Base-by-base conservation (phyloP, 2,113 vertebrate genomes). In the Sarotherodon lohbergeri region DNA sequence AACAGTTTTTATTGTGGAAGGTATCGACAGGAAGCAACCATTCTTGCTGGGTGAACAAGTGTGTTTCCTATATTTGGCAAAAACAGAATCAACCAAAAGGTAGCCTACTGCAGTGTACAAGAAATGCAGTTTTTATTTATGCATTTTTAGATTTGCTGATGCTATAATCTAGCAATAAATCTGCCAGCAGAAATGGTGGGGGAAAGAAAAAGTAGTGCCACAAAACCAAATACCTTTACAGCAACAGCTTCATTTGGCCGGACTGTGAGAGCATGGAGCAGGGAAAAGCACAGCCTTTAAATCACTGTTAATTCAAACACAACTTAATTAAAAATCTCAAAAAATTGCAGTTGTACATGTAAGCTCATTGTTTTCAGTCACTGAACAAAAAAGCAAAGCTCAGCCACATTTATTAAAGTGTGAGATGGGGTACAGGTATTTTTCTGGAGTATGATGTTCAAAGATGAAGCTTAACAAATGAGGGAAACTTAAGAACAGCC, bases 81-180 rank as follows among this genome's bases (percentile, higher is more conserved):
- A 50, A 48, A 32, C 43, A 22, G 61, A 66, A 39, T 68, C 19
- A 68, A 68, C 39, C 34, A 13, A 2, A 68, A 78, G 6, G 5
- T 3, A 2, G n/a, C 7, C 2, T 6, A n/a, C 17, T 34, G 73
- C 43, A 52, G 13, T 8, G 17, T 34, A 34, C 27, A 52, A 32
- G 27, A 78, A 68, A 68, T 34, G 0, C 34, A 0, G 0, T 22
- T 68, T 54, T 13, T 8, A 39, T 22, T 22, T 0, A 39, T 39
- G 19, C 1, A 68, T 1, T 50, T 50, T 16, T 78, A 50, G 9
- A 6, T 48, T 13, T 52, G 27, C 14, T 34, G 10, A 78, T 34
- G 46, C 46, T 32, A 8, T n/a, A 50, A 34, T 12, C 27, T 50
- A 50, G 3, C 27, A 78, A 34, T n/a, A 32, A 5, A 50, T 13